Conservation (phyloP, 2,888 invertebrate genomes). For the Parasteatoda lunata region DNA sequence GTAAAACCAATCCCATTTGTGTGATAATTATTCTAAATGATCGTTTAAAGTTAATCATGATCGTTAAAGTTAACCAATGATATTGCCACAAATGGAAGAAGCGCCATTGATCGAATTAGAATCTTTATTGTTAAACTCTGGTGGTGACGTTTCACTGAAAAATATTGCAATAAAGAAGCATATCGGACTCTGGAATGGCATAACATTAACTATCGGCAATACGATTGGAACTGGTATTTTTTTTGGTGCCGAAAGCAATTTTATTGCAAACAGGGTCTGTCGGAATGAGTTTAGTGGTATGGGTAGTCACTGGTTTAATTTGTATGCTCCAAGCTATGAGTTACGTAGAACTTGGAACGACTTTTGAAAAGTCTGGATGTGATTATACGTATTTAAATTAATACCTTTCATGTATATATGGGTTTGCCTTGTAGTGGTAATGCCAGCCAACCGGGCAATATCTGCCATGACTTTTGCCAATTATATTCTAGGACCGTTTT, state of each 20-base stretch:
- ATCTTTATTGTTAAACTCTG: background rate
- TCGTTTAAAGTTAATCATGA: no score
- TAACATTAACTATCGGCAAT: constrained; percentile 94
- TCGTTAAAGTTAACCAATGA: no score
- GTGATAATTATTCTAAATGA: no score
- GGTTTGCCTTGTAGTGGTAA: constrained; percentile 89
- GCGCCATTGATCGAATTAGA: no score
- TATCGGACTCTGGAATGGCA: constrained; percentile 88
- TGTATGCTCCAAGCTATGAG: constrained; percentile 95
- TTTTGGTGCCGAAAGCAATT: constrained; percentile 93
- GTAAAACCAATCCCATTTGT: no score
- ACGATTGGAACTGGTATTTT: constrained; percentile 96
- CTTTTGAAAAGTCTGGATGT: constrained; percentile 93
- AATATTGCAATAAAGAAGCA: constrained; percentile 76
- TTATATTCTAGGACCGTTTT: constrained; percentile 91
- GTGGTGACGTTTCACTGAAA: background rate
- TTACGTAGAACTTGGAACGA: constrained; percentile 94
- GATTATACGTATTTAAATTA: constrained; percentile 96
- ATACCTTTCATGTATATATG: constrained; percentile 96
- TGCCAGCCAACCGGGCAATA: constrained; percentile 88
- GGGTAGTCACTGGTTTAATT: constrained; percentile 89
- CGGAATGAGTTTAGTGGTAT: constrained; percentile 89
- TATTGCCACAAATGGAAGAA: no score
- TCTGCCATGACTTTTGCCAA: constrained; percentile 93
- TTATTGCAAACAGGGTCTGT: constrained; percentile 89